A percentile compares a stretch with the other conserved stretches of the same genome.
These are phyloP conservation scores for Centropus bengalensis DNA, from an alignment of 2,113 vertebrate species.

Conservation along the genomic window DNA sequence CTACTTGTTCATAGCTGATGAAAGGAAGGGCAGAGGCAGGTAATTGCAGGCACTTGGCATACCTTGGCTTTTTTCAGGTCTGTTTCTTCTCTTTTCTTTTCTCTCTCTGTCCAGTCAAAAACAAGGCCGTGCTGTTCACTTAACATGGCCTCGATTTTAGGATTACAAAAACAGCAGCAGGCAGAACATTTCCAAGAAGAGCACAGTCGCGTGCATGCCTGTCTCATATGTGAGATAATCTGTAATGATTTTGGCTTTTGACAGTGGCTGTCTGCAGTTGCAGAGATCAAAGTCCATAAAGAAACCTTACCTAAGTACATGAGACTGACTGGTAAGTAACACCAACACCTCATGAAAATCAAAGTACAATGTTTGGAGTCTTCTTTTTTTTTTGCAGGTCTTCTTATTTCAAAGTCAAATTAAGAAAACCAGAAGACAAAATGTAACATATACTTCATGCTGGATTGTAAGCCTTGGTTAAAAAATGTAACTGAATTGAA, in stretches of 20 bases:
- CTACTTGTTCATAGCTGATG: slow-evolving; percentile 23
- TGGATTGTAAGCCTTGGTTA: background rate
- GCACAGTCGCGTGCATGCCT: background rate
- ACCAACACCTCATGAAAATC: slow-evolving; percentile 53
- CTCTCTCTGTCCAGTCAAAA: slow-evolving; percentile 24
- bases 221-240: background rate
- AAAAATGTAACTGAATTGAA: background rate
- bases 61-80: slow-evolving; percentile 22
- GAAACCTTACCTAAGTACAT: slow-evolving; percentile 7
- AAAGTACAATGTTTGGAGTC: background rate
- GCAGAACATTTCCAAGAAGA: slow-evolving; percentile 33
- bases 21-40: slow-evolving; percentile 32
- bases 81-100: slow-evolving; percentile 23
- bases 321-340: slow-evolving; percentile 36
- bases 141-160: background rate
- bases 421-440: slow-evolving; percentile 15
- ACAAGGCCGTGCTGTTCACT: background rate
- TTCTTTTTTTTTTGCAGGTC: background rate
- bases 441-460: background rate
- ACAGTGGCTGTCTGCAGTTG: slow-evolving; percentile 29
- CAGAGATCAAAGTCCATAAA: slow-evolving; percentile 37
- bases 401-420: slow-evolving; percentile 10
- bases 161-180: background rate
- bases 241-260: slow-evolving; percentile 40
- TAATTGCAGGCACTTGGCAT: slow-evolving; percentile 29